Percentiles rank a stretch among this genome's conserved stretches.
Evolutionary conservation across 2,888 invertebrate species (phyloP).

Genomic region (Xanthorhoe designata): DNA sequence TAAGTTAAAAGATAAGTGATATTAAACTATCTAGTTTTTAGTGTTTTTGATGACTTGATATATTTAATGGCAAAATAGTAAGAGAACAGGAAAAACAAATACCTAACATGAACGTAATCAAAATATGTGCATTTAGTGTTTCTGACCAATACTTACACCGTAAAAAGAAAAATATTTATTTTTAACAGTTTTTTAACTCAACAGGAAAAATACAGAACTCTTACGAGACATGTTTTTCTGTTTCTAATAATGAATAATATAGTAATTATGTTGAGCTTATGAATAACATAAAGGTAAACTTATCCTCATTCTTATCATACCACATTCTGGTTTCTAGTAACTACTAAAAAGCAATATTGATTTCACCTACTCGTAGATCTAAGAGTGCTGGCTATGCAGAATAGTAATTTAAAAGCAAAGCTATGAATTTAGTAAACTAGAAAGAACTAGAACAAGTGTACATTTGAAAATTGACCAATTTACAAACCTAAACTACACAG

Average conservation of each 20-base stretch:
- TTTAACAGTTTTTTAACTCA: no score
- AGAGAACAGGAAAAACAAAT: background rate
- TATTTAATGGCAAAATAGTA: conserved; percentile 6
- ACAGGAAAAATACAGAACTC: no score
- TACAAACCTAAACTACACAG: conserved; percentile 71
- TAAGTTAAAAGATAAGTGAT: background rate
- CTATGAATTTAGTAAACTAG: conserved; percentile 63
- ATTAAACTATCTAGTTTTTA: conserved; percentile 36
- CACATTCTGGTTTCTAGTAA: conserved; percentile 28
- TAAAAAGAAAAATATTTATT: no score
- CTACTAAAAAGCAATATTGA: conserved; percentile 69
- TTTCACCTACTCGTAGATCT: conserved; percentile 54
- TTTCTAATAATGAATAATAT: no score
- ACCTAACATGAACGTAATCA: background rate
- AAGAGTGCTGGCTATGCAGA: conserved; percentile 59
- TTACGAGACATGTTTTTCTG: no score
- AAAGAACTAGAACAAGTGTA: conserved; percentile 65
- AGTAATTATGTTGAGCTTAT: background rate
- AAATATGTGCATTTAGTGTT: no score
- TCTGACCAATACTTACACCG: no score
- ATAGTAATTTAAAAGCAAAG: conserved; percentile 65
- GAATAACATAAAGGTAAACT: background rate
- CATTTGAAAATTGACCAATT: conserved; percentile 79
- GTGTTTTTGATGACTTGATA: conserved; percentile 47
- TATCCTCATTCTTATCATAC: conserved; percentile 2